phyloP scores from a whole-genome alignment of 2,797 vertebrate genomes.

The Enteromius thamalakanensis region DNA sequence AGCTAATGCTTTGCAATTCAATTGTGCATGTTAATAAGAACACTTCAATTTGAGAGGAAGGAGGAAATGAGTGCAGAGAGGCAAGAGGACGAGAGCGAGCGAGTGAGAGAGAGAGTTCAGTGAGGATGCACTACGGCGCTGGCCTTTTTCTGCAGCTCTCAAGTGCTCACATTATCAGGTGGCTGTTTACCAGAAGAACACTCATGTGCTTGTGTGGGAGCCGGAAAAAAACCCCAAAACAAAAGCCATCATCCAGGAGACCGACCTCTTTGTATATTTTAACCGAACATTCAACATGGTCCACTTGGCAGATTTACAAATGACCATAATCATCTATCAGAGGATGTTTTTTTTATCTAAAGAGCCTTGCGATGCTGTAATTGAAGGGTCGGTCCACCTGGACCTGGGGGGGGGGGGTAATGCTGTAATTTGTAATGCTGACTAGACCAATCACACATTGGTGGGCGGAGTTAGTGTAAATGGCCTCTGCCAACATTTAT shows the following conservation, averaged over 20 bases:
- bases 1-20: conserved; percentile 67
- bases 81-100: conserved; percentile 18
- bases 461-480: not conserved
- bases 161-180: conserved; percentile 44
- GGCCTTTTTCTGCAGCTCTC: conserved; percentile 14
- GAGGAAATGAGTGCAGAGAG: conserved; percentile 21
- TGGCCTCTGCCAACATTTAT: not conserved
- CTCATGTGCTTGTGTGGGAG: conserved; percentile 20
- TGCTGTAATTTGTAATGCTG: not conserved
- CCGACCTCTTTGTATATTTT: conserved; percentile 28
- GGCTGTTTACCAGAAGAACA: conserved; percentile 45
- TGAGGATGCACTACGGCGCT: not conserved
- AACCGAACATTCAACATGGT: conserved; percentile 7
- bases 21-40: conserved; percentile 60
- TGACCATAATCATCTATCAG: conserved; percentile 18
- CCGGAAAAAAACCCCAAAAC: not conserved
- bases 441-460: not conserved
- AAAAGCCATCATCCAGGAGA: conserved; percentile 30
- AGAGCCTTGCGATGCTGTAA: conserved; percentile 15
- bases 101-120: conserved; percentile 36
- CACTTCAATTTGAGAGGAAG: conserved; percentile 51
- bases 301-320: conserved; percentile 30
- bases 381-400: not conserved
- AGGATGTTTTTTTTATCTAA: not conserved
- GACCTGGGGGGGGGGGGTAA: conserved; percentile 10